phyloP scores from a whole-genome alignment of 1,140 invertebrate genomes.

The Akabosia matsudoensis region DNA sequence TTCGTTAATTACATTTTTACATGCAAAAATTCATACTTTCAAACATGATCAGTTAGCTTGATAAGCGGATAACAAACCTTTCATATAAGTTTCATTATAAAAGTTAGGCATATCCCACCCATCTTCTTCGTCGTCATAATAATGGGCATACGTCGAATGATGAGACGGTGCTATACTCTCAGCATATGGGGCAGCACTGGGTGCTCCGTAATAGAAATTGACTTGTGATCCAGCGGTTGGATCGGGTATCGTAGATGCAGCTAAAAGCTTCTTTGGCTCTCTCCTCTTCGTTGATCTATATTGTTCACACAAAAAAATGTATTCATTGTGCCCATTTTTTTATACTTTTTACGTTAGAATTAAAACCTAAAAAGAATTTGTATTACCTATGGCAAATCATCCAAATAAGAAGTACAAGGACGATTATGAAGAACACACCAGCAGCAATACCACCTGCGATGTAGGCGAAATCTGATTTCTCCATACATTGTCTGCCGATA shows the following conservation, averaged over 20 bases:
- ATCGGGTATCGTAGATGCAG: constrained; percentile 62
- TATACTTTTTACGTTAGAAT: neutral
- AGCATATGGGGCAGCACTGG: constrained; percentile 73
- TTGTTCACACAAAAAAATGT: neutral
- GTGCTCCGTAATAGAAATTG: constrained; percentile 92
- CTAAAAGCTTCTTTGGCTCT: constrained; percentile 82
- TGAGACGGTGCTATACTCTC: constrained; percentile 87
- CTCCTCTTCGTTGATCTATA: constrained; percentile 70
- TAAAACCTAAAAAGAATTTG: neutral
- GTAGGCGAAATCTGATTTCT: constrained; percentile 91
- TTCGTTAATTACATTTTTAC: too few species aligned
- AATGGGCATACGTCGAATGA: constrained; percentile 91
- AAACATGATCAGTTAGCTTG: neutral
- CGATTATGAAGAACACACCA: constrained; percentile 84
- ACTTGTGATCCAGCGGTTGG: constrained; percentile 71
- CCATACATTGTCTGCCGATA: constrained; percentile 82
- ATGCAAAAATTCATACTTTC: neutral
- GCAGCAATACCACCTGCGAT: constrained; percentile 89
- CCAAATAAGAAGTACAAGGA: constrained; percentile 88
- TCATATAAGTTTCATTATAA: constrained; percentile 95
- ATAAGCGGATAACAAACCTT: too few species aligned
- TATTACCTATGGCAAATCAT: constrained; percentile 89
- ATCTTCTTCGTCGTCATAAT: constrained; percentile 91
- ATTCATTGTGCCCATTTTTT: too few species aligned
- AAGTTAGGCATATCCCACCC: constrained; percentile 97